A percentile compares a stretch with the other conserved stretches of the same genome.
Conservation (phyloP, 2,113 vertebrate species). For the Sphaerodactylus townsendi region DNA sequence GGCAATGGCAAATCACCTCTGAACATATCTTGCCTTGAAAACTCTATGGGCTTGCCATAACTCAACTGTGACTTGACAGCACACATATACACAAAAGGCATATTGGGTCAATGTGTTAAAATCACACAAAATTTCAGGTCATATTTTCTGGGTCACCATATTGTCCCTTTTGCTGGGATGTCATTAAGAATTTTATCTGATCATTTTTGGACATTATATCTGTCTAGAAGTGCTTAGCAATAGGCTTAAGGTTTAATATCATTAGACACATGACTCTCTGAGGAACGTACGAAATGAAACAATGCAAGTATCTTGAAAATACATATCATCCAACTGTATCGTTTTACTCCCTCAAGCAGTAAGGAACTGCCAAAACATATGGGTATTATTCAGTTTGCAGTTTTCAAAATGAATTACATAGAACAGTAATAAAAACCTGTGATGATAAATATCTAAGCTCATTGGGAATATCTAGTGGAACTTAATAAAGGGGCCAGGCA, state of each 20-base stretch:
- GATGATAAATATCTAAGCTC: slow-evolving; percentile 3
- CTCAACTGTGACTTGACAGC: too few species aligned
- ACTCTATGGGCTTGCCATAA: too few species aligned
- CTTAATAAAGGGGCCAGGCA: slow-evolving; percentile 1
- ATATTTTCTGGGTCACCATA: too few species aligned
- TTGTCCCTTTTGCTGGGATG: too few species aligned
- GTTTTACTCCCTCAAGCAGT: neutral
- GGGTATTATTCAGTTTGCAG: neutral
- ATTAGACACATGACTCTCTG: neutral
- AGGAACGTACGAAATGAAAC: neutral
- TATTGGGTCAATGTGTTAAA: too few species aligned
- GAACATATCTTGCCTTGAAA: too few species aligned
- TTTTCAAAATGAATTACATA: neutral
- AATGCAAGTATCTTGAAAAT: neutral
- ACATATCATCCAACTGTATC: neutral
- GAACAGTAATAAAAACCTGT: neutral
- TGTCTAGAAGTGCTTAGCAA: too few species aligned
- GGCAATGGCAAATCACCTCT: too few species aligned
- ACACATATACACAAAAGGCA: too few species aligned
- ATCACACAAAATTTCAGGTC: too few species aligned
- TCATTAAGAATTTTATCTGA: too few species aligned
- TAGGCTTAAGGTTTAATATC: neutral
- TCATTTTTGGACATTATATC: too few species aligned
- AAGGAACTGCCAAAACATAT: neutral
- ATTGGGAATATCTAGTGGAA: neutral